Percentiles rank a stretch among this genome's conserved stretches.
phyloP scores from a whole-genome alignment of 2,888 invertebrate genomes.

The Apotomis capreana region DNA sequence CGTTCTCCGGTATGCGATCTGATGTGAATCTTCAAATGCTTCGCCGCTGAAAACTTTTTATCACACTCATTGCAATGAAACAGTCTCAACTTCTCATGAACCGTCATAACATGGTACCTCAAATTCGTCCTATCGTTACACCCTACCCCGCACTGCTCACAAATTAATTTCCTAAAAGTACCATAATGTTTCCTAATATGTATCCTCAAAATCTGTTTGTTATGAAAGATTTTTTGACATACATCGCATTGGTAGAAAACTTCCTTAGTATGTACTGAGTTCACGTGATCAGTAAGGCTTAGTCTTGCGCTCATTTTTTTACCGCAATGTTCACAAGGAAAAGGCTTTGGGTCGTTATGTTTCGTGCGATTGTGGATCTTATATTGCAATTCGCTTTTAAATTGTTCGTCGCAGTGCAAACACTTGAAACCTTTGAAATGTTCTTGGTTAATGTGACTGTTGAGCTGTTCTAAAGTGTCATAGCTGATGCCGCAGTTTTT shows the following conservation, averaged over 20 bases:
- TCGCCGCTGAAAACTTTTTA: constrained; percentile 23
- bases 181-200: constrained; percentile 33
- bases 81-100: constrained; percentile 20
- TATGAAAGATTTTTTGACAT: constrained; percentile 30
- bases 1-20: constrained; percentile 26
- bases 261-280: constrained; percentile 25
- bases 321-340: constrained; percentile 17
- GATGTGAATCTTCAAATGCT: constrained; percentile 22
- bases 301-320: constrained; percentile 4
- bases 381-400: constrained; percentile 12
- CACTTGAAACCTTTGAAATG: constrained; percentile 28
- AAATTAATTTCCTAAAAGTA: constrained; percentile 34
- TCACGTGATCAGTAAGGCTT: constrained; percentile 16
- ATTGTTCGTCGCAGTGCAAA: constrained; percentile 6
- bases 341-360: constrained; percentile 25
- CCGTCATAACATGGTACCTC: constrained; percentile 13
- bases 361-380: constrained; percentile 2
- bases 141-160: constrained; percentile 29
- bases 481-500: constrained; percentile 31
- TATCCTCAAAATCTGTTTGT: constrained; percentile 18
- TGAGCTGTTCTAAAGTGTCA: constrained; percentile 21
- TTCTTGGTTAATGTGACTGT: constrained; percentile 16
- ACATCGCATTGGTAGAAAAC: constrained; percentile 26
- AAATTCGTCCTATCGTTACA: constrained; percentile 31
- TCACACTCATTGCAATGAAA: constrained; percentile 17